These are phyloP conservation scores for Caranx ignobilis DNA, from an alignment of 2,113 vertebrate species.

Conservation along the genomic window DNA sequence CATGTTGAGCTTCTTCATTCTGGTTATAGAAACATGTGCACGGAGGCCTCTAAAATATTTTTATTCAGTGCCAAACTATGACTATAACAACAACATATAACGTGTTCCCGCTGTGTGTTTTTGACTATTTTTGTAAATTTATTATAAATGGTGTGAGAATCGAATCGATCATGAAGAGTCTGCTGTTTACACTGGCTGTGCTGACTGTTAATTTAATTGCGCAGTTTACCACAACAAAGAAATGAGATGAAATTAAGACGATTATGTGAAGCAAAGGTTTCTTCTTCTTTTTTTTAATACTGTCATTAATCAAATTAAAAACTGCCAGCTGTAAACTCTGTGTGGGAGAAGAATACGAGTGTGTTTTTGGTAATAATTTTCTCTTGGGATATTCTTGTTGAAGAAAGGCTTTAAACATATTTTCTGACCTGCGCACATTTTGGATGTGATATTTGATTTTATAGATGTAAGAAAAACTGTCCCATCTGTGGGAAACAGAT, in stretches of 20 bases:
- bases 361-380: neutral
- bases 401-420: neutral
- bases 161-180: neutral
- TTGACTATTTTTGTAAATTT: too few relatives aligned
- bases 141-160: too few relatives aligned
- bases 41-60: too few relatives aligned
- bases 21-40: too few relatives aligned
- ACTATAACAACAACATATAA: neutral
- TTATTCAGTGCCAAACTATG: neutral
- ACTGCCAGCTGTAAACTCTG: neutral
- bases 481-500: too few relatives aligned
- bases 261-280: too few relatives aligned
- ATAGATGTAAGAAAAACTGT: too few relatives aligned
- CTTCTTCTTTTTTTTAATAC: too few relatives aligned
- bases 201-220: neutral
- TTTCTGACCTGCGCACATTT: neutral
- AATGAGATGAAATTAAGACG: neutral
- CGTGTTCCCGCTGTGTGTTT: too few relatives aligned
- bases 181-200: neutral
- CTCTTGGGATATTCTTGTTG: neutral
- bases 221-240: neutral
- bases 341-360: neutral
- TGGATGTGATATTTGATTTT: neutral
- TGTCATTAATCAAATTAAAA: neutral
- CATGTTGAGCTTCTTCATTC: too few relatives aligned